Conservation (phyloP, 2,888 invertebrate genomes). For the Xiphydria camelus region DNA sequence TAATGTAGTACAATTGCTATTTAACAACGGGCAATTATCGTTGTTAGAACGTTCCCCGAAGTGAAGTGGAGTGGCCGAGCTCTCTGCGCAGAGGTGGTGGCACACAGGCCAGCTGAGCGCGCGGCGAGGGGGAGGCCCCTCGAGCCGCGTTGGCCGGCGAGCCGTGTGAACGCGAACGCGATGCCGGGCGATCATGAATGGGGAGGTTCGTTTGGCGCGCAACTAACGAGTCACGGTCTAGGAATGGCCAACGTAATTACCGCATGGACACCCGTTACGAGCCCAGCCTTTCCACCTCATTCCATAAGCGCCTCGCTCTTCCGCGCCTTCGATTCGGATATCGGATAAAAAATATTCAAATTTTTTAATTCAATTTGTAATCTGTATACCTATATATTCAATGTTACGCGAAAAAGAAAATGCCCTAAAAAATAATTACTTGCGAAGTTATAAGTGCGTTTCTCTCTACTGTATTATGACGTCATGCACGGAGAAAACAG, state of each 20-base stretch:
- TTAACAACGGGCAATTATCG: slow-evolving; percentile 2
- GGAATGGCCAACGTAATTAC: slow-evolving; percentile 45
- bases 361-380: too few species aligned
- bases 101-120: too few species aligned
- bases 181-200: slow-evolving; percentile 32
- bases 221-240: slow-evolving; percentile 48
- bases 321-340: neutral
- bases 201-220: slow-evolving; percentile 31
- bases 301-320: slow-evolving; percentile 17
- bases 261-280: slow-evolving; percentile 40
- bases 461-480: too few species aligned
- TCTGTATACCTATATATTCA: too few species aligned
- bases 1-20: neutral
- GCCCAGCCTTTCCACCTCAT: slow-evolving; percentile 36
- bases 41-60: neutral
- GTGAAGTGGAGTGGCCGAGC: too few species aligned
- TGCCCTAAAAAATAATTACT: too few species aligned
- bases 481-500: too few species aligned
- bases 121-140: too few species aligned
- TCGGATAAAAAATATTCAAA: too few species aligned
- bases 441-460: too few species aligned
- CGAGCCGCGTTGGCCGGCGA: slow-evolving; percentile 24
- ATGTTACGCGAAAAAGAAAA: too few species aligned
- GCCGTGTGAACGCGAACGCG: slow-evolving; percentile 33
- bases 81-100: too few species aligned